Evolutionary conservation across 2,113 vertebrate species (phyloP), one percentile per base, ranked within the genome.

Genomic region (Tamias sibiricus): DNA sequence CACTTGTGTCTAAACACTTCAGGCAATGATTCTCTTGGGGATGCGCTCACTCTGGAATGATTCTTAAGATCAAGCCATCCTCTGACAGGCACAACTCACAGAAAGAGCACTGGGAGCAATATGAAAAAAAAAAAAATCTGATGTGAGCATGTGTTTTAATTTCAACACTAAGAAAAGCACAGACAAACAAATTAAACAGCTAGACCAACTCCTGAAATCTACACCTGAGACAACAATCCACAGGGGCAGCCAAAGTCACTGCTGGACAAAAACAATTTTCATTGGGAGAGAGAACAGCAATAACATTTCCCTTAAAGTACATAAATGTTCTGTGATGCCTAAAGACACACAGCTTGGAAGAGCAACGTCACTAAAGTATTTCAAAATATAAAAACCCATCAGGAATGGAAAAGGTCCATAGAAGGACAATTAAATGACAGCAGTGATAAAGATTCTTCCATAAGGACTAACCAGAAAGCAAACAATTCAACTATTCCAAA

Each of bases 211-310:
- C 30, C 72, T 86, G 30, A 16, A 47, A 81, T 75, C 49, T 9
- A 54, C 59, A 93, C 79, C 97, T 87, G 64, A 87, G 68, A 85
- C 44, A 91, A 93, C 68, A 94, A 81, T 44, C 66, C 19, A 40
- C 26, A 37, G 12, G 14, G 40, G 44, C 54, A 90, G 35, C 32
- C 42, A 35, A 26, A 68, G 62, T 83, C 87, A 81, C 35, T 40
- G 40, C 9, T 49, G 76, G 79, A 91, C n/a, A 95, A 76, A 95
- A 92, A 71, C 28, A 19, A 77, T 71, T 92, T 91, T 91, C 54
- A 80, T 9, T 30, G n/a, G n/a, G 89, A 86, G 26, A 66, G 8
- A 49, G 6, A 76, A 83, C 1, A 87, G 30, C 14, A 59, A 35
- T 42, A 77, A 52, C 47, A 68, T 71, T 87, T 93, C 76, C 74